These are phyloP conservation scores for Synergus gifuensis DNA, from an alignment of 2,888 invertebrate genomes.

Conservation along the genomic window DNA sequence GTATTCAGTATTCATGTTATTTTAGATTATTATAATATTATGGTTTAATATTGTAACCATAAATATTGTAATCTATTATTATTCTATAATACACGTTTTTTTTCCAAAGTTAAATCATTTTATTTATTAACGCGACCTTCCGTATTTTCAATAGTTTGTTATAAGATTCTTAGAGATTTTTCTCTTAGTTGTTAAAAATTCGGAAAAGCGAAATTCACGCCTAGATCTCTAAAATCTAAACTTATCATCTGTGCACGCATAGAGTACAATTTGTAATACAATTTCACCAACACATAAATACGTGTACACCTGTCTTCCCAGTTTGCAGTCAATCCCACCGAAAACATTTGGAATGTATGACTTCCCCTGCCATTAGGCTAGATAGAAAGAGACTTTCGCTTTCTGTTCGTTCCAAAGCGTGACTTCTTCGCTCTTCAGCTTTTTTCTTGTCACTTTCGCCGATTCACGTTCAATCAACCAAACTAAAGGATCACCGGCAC, in stretches of 20 bases:
- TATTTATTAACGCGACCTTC: neutral
- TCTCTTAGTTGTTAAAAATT: neutral
- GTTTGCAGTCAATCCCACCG: constrained; percentile 45
- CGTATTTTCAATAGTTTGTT: neutral
- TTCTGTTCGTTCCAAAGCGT: constrained; percentile 49
- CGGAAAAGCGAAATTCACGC: neutral
- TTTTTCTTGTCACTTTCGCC: constrained; percentile 50
- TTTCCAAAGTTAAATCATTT: constrained; percentile 41
- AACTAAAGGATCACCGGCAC: constrained; percentile 24
- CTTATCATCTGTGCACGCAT: neutral
- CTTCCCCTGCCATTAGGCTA: constrained; percentile 58
- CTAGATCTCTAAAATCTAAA: constrained; percentile 2
- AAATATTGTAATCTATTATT: constrained; percentile 65
- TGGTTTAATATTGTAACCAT: constrained; percentile 51
- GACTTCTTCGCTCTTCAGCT: constrained; percentile 5
- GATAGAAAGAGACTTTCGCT: constrained; percentile 61
- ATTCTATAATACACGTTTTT: constrained; percentile 61
- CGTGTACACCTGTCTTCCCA: constrained; percentile 55
- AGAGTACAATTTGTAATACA: neutral
- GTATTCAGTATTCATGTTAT: constrained; percentile 71
- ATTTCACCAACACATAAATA: constrained; percentile 14
- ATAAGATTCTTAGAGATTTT: neutral
- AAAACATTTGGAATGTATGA: constrained; percentile 53
- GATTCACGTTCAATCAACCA: constrained; percentile 53
- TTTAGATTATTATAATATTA: constrained; percentile 63